Evolutionary conservation across 2,113 vertebrate genomes (phyloP), one percentile per base, ranked within the genome.

Genomic region (Colius striatus): DNA sequence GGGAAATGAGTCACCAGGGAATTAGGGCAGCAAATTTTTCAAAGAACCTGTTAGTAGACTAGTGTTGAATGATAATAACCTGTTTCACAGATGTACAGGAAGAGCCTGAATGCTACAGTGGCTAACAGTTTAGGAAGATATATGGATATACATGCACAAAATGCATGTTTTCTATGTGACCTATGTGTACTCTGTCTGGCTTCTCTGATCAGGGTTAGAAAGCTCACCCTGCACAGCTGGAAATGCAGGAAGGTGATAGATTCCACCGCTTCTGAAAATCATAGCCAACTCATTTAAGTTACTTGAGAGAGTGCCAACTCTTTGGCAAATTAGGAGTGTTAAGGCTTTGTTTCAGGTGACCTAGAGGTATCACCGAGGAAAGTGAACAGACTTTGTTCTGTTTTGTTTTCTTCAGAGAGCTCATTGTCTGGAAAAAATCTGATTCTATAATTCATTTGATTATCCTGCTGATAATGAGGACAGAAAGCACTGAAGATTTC

Each of bases 351-450:
- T 95, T 84, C 71, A 81, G 38, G 60, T 72, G 48, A 71, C 27
- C 25, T 51, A 47, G 47, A 74, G 60, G 57, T 80, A 84, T 54
- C 32, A 65, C 32, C 11, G 43, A 86, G 48, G 26, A 68, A 86
- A 86, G 29, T 15, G 27, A 58, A 53, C 15, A 30, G 36, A 4
- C 13, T 72, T 71, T 83, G 36, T 14, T 75, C 79, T 79, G 27
- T 45, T 83, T 83, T 77, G 68, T 90, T 92, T 95, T 86, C 75
- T 89, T 95, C 50, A 58, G 87, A 92, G 78, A 74, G 26, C 36
- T 90, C 58, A 75, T 43, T 84, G 63, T 68, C 88, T 76, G 47
- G 22, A 53, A 94, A 65, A 95, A 84, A 86, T 38, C 79, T 61
- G 57, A 89, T 90, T 89, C 47, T 53, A 21, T 67, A 80, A 54